Percentiles rank a stretch among this genome's conserved stretches.
Conservation (phyloP, 23 tunicate genomes). For the Ciona savignyi region DNA sequence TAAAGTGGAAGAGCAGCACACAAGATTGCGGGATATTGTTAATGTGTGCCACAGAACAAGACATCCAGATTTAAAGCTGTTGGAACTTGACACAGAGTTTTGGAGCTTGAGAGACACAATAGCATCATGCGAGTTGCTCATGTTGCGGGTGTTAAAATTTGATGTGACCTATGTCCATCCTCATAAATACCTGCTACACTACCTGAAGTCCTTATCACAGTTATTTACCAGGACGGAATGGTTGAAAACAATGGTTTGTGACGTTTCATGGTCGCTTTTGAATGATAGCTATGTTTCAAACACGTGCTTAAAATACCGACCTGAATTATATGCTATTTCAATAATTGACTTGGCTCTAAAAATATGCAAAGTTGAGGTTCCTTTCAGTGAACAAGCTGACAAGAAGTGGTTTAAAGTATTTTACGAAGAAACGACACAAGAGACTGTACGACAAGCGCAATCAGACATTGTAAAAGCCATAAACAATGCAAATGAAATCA, state of each 20-base stretch:
- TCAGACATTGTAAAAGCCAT: slow-evolving; percentile 9
- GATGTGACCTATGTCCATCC: slow-evolving; percentile 76
- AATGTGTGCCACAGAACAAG: slow-evolving; percentile 79
- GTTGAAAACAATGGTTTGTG: slow-evolving; percentile 27
- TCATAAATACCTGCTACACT: slow-evolving; percentile 83
- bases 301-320: slow-evolving; percentile 33
- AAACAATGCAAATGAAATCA: slow-evolving; percentile 5
- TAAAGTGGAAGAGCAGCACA: slow-evolving; percentile 83
- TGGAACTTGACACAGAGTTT: slow-evolving; percentile 57
- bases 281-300: slow-evolving; percentile 59
- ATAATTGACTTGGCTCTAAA: slow-evolving; percentile 51
- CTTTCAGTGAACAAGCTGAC: slow-evolving; percentile 24
- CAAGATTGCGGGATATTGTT: slow-evolving; percentile 76
- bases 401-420: slow-evolving; percentile 75
- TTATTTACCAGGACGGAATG: slow-evolving; percentile 48
- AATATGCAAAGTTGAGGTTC: slow-evolving; percentile 50
- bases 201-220: slow-evolving; percentile 71
- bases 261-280: slow-evolving; percentile 58
- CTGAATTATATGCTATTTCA: slow-evolving; percentile 64
- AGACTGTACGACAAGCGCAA: slow-evolving; percentile 18
- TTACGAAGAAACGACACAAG: slow-evolving; percentile 25
- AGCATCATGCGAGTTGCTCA: slow-evolving; percentile 53
- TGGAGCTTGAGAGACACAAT: slow-evolving; percentile 82
- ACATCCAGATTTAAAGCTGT: slow-evolving; percentile 31
- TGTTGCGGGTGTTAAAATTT: slow-evolving; percentile 70